phyloP scores from a whole-genome alignment of 2,888 invertebrate species.

The Cylloceria caligata region DNA sequence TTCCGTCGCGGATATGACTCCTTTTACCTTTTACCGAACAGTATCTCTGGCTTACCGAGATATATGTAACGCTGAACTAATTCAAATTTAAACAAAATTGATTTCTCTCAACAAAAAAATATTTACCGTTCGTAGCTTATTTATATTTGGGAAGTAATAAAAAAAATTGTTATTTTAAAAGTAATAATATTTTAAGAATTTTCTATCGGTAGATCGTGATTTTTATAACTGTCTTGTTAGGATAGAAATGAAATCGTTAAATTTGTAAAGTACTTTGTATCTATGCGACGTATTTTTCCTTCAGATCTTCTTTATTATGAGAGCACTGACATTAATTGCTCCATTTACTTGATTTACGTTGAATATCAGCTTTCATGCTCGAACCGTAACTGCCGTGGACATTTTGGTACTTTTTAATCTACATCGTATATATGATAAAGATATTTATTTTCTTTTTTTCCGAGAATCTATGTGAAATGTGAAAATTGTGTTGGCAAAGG shows the following conservation, averaged over 20 bases:
- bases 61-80: neutral
- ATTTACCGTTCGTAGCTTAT: no score
- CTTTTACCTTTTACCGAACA: constrained; percentile 73
- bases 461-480: constrained; percentile 1
- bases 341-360: constrained; percentile 41
- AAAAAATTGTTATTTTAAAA: no score
- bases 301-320: neutral
- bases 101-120: no score
- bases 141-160: no score
- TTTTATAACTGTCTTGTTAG: neutral
- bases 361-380: neutral
- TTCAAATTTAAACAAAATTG: neutral
- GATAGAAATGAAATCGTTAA: neutral
- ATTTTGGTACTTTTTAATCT: constrained; percentile 9
- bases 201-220: no score
- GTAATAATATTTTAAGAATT: no score
- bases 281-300: neutral
- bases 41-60: constrained; percentile 33
- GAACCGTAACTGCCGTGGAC: neutral
- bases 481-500: constrained; percentile 47
- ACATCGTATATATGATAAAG: neutral
- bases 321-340: constrained; percentile 2
- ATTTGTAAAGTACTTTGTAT: neutral
- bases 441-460: constrained; percentile 18
- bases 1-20: constrained; percentile 75